These are phyloP conservation scores for Acropora tenuis DNA, from an alignment of 64 coral and sea anemone genomes.

Conservation along the genomic window DNA sequence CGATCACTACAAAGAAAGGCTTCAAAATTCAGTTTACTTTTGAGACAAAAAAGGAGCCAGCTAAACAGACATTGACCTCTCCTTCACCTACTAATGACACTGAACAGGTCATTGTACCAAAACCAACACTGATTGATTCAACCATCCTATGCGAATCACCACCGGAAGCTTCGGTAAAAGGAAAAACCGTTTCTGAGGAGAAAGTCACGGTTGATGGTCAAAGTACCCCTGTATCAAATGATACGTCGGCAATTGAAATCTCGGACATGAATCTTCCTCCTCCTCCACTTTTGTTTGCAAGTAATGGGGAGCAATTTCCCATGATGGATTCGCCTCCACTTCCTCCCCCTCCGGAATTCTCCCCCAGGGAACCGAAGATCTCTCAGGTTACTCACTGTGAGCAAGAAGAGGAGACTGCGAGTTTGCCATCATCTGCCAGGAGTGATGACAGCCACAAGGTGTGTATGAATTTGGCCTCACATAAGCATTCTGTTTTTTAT, in stretches of 20 bases:
- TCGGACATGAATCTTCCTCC: slow-evolving; percentile 64
- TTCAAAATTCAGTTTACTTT: slow-evolving; percentile 40
- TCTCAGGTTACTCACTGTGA: neutral
- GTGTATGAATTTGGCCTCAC: neutral
- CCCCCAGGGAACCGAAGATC: neutral
- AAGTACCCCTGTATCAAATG: neutral
- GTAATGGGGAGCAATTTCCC: slow-evolving; percentile 21
- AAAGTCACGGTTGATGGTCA: neutral
- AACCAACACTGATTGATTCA: neutral
- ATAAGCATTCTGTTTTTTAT: neutral
- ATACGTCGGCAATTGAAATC: neutral
- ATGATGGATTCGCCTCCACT: slow-evolving; percentile 58
- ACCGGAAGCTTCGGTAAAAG: neutral
- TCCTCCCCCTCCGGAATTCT: slow-evolving; percentile 89
- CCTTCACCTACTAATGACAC: neutral
- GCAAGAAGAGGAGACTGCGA: neutral
- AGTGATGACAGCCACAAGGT: slow-evolving; percentile 35
- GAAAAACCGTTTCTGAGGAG: neutral
- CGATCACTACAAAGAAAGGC: slow-evolving; percentile 38
- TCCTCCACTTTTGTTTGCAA: slow-evolving; percentile 66
- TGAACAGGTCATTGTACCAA: neutral
- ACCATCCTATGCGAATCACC: neutral
- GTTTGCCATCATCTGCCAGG: slow-evolving; percentile 38
- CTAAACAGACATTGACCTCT: neutral
- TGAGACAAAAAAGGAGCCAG: slow-evolving; percentile 17